Evolutionary conservation across 1,140 invertebrate genomes (phyloP).

Genomic region (Rhagoletis zephyria): DNA sequence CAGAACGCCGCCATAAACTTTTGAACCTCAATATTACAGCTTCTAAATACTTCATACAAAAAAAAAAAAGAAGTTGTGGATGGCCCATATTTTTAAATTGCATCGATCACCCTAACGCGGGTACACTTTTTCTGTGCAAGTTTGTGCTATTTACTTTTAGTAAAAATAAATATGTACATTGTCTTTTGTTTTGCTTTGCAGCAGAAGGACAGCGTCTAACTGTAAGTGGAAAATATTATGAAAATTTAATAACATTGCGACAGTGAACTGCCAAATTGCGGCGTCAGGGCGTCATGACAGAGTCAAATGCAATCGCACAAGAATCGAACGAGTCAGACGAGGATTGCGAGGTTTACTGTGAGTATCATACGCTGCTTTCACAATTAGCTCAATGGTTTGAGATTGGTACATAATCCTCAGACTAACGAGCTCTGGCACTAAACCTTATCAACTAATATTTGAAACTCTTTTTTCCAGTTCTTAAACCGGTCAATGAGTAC

Average conservation of each 20-base stretch:
- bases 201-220: neutral
- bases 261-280: neutral
- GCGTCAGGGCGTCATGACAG: slow-evolving; percentile 44
- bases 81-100: no score
- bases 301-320: slow-evolving; percentile 74
- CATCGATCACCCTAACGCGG: no score
- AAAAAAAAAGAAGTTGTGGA: no score
- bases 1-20: no score
- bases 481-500: slow-evolving; percentile 72
- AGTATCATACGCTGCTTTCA: slow-evolving; percentile 56
- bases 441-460: no score
- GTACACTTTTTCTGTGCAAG: neutral
- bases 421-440: no score
- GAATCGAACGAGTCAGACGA: slow-evolving; percentile 90
- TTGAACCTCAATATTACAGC: no score
- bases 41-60: no score
- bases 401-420: no score
- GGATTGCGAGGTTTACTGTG: slow-evolving; percentile 85
- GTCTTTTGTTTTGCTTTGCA: neutral
- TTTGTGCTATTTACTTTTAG: neutral
- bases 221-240: slow-evolving; percentile 22
- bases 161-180: neutral
- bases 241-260: slow-evolving; percentile 16
- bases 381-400: neutral
- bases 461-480: slow-evolving; percentile 59